Conservation (phyloP, 2,888 invertebrate genomes). For the Icerya purchasi region DNA sequence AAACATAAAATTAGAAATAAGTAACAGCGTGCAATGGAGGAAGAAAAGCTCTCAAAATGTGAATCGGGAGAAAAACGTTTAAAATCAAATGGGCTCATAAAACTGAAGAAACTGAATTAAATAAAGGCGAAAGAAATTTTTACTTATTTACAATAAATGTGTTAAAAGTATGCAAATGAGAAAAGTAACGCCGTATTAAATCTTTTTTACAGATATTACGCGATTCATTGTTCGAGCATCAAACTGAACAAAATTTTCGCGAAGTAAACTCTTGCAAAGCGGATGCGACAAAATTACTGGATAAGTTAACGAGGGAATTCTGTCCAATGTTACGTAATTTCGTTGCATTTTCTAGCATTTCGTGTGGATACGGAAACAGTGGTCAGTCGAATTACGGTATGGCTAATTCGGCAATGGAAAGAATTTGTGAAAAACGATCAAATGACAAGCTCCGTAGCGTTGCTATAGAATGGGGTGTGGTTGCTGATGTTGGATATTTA, state of each 20-base stretch:
- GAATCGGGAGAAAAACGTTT: no score
- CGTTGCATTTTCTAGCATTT: slow-evolving; percentile 15
- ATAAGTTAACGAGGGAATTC: slow-evolving; percentile 7
- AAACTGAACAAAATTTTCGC: slow-evolving; percentile 13
- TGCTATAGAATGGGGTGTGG: slow-evolving; percentile 10
- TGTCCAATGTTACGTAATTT: slow-evolving; percentile 11
- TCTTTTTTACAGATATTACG: slow-evolving; percentile 12
- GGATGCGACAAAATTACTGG: slow-evolving; percentile 13
- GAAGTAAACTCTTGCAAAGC: slow-evolving; percentile 14
- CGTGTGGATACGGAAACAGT: slow-evolving; percentile 15
- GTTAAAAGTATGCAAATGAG: no score
- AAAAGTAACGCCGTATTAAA: neutral
- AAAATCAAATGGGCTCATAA: no score
- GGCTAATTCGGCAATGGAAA: slow-evolving; percentile 16
- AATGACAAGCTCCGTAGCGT: slow-evolving; percentile 18
- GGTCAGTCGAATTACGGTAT: slow-evolving; percentile 16
- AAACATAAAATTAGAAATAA: no score
- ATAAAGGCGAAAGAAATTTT: no score
- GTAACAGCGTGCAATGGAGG: no score
- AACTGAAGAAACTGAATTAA: no score
- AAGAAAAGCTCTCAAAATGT: no score
- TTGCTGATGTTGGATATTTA: slow-evolving; percentile 10
- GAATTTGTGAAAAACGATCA: slow-evolving; percentile 21
- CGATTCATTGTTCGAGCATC: slow-evolving; percentile 15
- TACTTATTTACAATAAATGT: no score